Base-by-base conservation (phyloP, 2,797 vertebrate genomes). In the Helostoma temminkii region DNA sequence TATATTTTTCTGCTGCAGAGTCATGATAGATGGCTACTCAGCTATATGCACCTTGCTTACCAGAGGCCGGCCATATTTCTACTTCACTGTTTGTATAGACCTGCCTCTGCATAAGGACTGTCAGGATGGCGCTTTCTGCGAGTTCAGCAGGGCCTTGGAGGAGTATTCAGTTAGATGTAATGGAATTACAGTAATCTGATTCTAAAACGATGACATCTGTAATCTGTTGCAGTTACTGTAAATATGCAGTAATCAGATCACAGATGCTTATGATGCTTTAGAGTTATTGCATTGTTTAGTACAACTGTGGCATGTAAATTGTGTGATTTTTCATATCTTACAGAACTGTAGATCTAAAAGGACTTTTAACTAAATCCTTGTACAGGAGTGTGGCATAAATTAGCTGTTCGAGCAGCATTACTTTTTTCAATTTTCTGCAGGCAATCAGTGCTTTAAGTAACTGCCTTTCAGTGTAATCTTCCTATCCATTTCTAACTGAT, bases 181-280 rank as follows among this genome's bases (percentile, higher is more conserved):
- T 90, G 73, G 74, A 89, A 89, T 92, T 90, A 87, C 53, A 75
- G 78, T 89, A 88, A 92, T 90, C 72, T 74, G 77, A 88, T 90
- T 91, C 77, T 69, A 76, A 85, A 89, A 90, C 78, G 71, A 87
- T 73, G 75, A 83, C 84, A 88, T 88, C 74, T 86, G 79, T 90
- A 91, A 92, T 91, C 84, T 86, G 82, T 89, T 85, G 84, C 74
- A 87, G 83, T 91, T 85, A 89, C 89, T 91, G 91, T 92, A 92
- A 90, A 90, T 88, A 90, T 76, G 71, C 60, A 52, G 80, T 81
- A 84, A 91, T 90, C 73, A 79, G 59, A 89, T 91, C 69, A 82
- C 69, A 36, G 60, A 84, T 87, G 74, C 73, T 71, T 74, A 54
- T 49, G 78, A 83, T 73, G 60, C 49, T 65, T 72, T 19, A 53